Conservation (phyloP, 2,797 vertebrate genomes). For the Picus viridis region DNA sequence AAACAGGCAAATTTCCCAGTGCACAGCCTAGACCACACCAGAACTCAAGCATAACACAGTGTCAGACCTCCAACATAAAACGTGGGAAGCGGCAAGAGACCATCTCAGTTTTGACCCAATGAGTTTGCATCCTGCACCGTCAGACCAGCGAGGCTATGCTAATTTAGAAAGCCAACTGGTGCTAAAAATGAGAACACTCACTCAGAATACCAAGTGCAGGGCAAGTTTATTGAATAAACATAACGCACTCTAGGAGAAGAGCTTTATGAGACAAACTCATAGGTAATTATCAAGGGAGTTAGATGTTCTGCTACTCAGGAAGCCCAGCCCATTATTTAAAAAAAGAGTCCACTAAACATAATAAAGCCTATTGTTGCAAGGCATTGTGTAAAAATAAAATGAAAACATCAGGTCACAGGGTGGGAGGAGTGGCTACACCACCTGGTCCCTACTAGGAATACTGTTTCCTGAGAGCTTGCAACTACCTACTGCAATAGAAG, state of each 20-base stretch:
- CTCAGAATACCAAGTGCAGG: background rate
- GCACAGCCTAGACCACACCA: background rate
- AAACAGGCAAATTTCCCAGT: background rate
- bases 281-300: constrained; percentile 36
- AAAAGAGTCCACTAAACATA: background rate
- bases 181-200: background rate
- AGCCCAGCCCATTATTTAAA: constrained; percentile 28
- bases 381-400: constrained; percentile 6
- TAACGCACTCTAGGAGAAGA: background rate
- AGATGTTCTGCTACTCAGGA: constrained; percentile 60
- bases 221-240: background rate
- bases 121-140: background rate
- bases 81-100: background rate
- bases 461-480: background rate
- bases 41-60: background rate
- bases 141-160: background rate
- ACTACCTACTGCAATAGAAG: background rate
- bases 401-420: background rate
- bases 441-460: background rate
- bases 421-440: background rate
- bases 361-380: constrained; percentile 22
- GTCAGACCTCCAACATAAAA: background rate
- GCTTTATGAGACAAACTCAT: constrained; percentile 54
- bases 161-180: background rate
- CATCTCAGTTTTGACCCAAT: background rate